Conservation (phyloP, 2,888 invertebrate species). For the Dolomedes plantarius region DNA sequence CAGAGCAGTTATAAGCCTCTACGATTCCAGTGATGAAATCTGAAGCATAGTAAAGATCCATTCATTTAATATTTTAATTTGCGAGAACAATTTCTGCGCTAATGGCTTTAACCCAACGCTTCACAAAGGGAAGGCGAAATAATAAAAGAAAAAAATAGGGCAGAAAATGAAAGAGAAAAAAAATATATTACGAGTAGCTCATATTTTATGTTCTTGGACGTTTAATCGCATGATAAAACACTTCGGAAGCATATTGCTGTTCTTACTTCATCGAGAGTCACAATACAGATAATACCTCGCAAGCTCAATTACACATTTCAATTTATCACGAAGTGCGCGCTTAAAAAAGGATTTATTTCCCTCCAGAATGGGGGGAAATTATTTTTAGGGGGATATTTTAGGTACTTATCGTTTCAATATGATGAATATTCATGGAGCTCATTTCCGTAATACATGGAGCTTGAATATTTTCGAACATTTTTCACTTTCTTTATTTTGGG, state of each 20-base stretch:
- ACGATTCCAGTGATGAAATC: no score
- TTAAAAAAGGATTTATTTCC: background rate
- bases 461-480: no score
- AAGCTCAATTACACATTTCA: constrained; percentile 12
- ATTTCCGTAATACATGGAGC: no score
- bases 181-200: background rate
- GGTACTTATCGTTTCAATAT: no score
- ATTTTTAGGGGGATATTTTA: no score
- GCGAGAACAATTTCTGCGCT: no score
- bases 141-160: background rate
- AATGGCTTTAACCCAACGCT: background rate
- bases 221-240: constrained; percentile 2
- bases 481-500: no score
- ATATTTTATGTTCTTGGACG: background rate
- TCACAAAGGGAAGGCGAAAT: background rate
- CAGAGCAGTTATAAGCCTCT: no score
- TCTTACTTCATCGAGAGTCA: background rate
- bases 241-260: background rate
- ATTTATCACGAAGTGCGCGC: background rate
- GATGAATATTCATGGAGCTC: no score
- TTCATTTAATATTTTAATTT: no score
- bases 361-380: background rate
- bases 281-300: background rate
- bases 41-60: no score
- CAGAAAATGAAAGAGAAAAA: no score